A percentile compares a stretch with the other conserved stretches of the same genome.
These are phyloP conservation scores for Maccullochella peelii DNA, from an alignment of 2,113 vertebrate genomes.

Conservation along the genomic window DNA sequence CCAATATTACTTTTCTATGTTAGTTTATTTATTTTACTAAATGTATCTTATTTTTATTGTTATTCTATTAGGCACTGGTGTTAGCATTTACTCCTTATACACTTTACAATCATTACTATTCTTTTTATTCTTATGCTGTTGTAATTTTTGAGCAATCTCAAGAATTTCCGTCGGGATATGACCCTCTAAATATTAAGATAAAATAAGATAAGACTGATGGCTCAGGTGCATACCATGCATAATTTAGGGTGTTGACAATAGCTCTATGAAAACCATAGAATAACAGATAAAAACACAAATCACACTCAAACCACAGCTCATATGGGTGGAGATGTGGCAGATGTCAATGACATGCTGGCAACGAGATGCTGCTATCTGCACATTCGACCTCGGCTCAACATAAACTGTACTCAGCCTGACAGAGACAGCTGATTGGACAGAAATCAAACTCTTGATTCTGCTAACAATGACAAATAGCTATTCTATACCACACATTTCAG, in stretches of 20 bases:
- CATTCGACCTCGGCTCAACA: constrained; percentile 25
- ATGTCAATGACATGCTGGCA: constrained; percentile 48
- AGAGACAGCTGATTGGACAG: constrained; percentile 37
- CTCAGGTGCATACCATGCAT: not conserved
- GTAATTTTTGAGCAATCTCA: too few relatives aligned
- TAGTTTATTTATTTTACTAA: too few relatives aligned
- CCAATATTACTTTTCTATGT: too few relatives aligned
- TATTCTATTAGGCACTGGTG: too few relatives aligned
- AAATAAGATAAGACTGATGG: too few relatives aligned
- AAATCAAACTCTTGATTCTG: constrained; percentile 38
- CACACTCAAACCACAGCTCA: not conserved
- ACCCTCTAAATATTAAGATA: too few relatives aligned
- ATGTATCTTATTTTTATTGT: too few relatives aligned
- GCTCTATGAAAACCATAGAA: not conserved
- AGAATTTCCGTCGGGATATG: too few relatives aligned
- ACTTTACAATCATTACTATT: too few relatives aligned
- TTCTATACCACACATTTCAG: constrained; percentile 11
- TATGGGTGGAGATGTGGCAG: not conserved
- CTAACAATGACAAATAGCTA: constrained; percentile 30
- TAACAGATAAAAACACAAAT: not conserved
- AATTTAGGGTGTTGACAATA: not conserved
- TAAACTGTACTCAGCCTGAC: constrained; percentile 42
- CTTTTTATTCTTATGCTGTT: too few relatives aligned
- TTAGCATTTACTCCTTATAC: too few relatives aligned
- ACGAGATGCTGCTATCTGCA: constrained; percentile 25